Conservation (phyloP, 2,113 vertebrate species). For the Sebastes schlegelii region DNA sequence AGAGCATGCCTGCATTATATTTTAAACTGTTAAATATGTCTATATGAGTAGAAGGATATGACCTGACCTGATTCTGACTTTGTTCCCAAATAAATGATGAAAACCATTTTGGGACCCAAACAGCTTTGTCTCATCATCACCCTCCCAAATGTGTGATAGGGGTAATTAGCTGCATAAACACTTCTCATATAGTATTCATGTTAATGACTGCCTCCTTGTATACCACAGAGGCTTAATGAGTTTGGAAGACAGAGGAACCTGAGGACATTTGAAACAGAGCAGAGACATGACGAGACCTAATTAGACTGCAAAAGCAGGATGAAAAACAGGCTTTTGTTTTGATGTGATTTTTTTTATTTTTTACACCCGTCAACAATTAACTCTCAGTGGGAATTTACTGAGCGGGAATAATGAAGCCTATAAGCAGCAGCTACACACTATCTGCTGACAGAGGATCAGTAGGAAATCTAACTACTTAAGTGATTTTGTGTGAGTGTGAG, state of each 20-base stretch:
- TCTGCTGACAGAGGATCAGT: constrained; percentile 40
- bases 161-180: constrained; percentile 53
- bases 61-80: neutral
- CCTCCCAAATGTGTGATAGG: constrained; percentile 48
- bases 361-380: constrained; percentile 45
- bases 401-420: constrained; percentile 47
- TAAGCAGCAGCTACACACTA: neutral
- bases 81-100: neutral
- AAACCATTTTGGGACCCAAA: constrained; percentile 6
- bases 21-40: constrained; percentile 11
- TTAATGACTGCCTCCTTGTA: constrained; percentile 42
- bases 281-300: constrained; percentile 60
- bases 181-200: constrained; percentile 31
- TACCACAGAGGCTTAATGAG: constrained; percentile 50
- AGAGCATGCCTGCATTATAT: constrained; percentile 8
- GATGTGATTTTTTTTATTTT: constrained; percentile 26
- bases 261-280: constrained; percentile 60
- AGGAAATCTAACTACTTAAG: constrained; percentile 37
- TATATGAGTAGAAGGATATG: neutral
- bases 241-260: constrained; percentile 54
- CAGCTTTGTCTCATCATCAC: constrained; percentile 27
- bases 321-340: constrained; percentile 61
- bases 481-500: constrained; percentile 5
- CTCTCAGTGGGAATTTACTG: constrained; percentile 48
- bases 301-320: constrained; percentile 53